These are phyloP conservation scores for Drosophila nikananu DNA, from an alignment of 1,140 invertebrate species.

Conservation along the genomic window DNA sequence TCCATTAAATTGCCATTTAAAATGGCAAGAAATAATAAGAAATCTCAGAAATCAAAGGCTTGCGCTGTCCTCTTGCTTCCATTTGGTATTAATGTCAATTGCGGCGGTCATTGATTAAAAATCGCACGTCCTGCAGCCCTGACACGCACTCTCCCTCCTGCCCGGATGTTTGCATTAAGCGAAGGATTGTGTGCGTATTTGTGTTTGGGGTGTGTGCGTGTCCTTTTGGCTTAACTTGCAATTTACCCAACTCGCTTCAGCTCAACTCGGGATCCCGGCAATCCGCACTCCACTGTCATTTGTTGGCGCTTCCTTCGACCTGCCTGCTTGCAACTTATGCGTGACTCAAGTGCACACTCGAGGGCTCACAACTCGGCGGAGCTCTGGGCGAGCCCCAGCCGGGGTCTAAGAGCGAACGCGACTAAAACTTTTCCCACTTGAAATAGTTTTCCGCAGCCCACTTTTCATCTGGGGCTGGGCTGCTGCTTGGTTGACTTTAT, in stretches of 20 bases:
- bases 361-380: constrained; percentile 45
- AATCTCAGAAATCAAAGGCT: not conserved
- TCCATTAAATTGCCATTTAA: not conserved
- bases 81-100: constrained; percentile 42
- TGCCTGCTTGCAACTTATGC: constrained; percentile 79
- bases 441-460: constrained; percentile 71
- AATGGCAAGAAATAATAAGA: not conserved
- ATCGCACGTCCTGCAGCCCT: constrained; percentile 41
- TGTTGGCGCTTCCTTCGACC: constrained; percentile 74
- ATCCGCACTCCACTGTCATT: constrained; percentile 61
- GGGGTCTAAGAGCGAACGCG: constrained; percentile 73
- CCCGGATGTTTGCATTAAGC: constrained; percentile 12
- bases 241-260: constrained; percentile 50
- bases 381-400: not conserved
- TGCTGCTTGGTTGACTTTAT: constrained; percentile 67
- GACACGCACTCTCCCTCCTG: constrained; percentile 29
- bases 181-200: constrained; percentile 17
- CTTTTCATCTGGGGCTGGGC: constrained; percentile 12
- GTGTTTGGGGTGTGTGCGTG: constrained; percentile 50
- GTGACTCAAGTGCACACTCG: constrained; percentile 80
- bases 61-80: not conserved
- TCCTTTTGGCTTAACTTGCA: constrained; percentile 80
- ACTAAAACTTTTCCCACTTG: constrained; percentile 80
- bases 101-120: constrained; percentile 36
- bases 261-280: constrained; percentile 21